Percentiles rank a stretch among this genome's conserved stretches.
phyloP scores from a whole-genome alignment of 2,113 vertebrate genomes.

The Edolisoma coerulescens region DNA sequence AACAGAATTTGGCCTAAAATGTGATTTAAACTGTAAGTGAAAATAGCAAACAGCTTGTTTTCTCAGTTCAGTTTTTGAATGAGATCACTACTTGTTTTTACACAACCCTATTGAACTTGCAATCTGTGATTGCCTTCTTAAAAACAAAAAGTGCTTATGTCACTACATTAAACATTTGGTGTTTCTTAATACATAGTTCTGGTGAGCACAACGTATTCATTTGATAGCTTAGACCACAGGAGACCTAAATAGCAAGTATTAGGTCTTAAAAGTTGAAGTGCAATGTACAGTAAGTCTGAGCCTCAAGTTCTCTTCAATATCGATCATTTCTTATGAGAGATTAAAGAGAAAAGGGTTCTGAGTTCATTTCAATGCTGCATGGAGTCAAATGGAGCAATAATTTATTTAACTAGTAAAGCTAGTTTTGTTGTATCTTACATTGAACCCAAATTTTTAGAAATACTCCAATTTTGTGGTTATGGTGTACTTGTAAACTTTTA shows the following conservation, averaged over 20 bases:
- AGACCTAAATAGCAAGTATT: constrained; percentile 74
- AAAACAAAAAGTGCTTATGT: constrained; percentile 76
- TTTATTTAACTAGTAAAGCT: constrained; percentile 36
- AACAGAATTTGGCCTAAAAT: neutral
- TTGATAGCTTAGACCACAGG: constrained; percentile 54
- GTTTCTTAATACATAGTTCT: constrained; percentile 74
- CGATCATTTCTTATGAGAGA: constrained; percentile 76
- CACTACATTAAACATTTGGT: constrained; percentile 76
- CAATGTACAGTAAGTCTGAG: constrained; percentile 88
- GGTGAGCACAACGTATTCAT: constrained; percentile 72
- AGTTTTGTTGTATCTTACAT: constrained; percentile 35
- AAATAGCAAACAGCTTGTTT: neutral
- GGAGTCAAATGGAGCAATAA: constrained; percentile 80
- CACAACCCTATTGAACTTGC: constrained; percentile 79
- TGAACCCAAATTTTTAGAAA: constrained; percentile 49
- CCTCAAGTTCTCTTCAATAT: constrained; percentile 79
- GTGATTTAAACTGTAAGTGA: neutral
- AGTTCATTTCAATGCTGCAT: constrained; percentile 79
- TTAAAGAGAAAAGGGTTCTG: constrained; percentile 68
- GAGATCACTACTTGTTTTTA: constrained; percentile 55
- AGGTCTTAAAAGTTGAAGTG: constrained; percentile 84
- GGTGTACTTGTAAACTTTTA: constrained; percentile 46
- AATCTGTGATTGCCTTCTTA: constrained; percentile 96
- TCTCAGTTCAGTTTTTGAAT: neutral
- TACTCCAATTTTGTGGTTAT: constrained; percentile 68